These are phyloP conservation scores for Charanyca ferruginea DNA, from an alignment of 2,888 invertebrate genomes.

Conservation along the genomic window DNA sequence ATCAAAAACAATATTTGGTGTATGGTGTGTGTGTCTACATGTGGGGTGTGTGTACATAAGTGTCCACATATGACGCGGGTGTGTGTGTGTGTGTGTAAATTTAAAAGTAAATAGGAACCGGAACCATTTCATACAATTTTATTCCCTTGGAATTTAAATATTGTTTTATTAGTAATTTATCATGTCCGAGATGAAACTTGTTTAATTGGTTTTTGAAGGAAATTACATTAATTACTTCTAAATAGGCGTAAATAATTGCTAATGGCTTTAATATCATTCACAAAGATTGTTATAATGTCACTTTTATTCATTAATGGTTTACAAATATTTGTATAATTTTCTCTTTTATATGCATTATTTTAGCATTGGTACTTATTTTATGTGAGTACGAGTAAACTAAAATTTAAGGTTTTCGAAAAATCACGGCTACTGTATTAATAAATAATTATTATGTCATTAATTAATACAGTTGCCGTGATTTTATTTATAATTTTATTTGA, in stretches of 20 bases:
- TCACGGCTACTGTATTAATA: no score
- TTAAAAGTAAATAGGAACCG: constrained; percentile 44
- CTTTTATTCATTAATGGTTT: constrained; percentile 17
- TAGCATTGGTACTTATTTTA: constrained; percentile 7
- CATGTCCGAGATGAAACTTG: constrained; percentile 13
- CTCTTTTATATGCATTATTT: constrained; percentile 8
- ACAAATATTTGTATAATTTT: constrained; percentile 23
- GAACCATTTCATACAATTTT: constrained; percentile 48
- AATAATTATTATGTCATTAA: no score
- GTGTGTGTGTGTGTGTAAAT: not conserved
- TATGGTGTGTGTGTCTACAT: not conserved
- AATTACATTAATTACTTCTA: constrained; percentile 29
- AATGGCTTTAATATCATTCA: constrained; percentile 19
- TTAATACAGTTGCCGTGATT: no score
- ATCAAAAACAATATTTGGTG: constrained; percentile 11
- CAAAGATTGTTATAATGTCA: constrained; percentile 12
- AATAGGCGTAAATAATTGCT: constrained; percentile 38
- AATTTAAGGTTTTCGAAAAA: constrained; percentile 13
- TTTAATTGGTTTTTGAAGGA: constrained; percentile 25
- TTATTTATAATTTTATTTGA: no score
- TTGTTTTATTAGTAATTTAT: constrained; percentile 23
- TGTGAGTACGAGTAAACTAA: not conserved
- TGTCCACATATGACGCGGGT: not conserved
- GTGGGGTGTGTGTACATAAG: no score
- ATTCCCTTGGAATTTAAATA: constrained; percentile 65